Conservation (phyloP, 2,888 invertebrate genomes). For the Pseudococcus longispinus region DNA sequence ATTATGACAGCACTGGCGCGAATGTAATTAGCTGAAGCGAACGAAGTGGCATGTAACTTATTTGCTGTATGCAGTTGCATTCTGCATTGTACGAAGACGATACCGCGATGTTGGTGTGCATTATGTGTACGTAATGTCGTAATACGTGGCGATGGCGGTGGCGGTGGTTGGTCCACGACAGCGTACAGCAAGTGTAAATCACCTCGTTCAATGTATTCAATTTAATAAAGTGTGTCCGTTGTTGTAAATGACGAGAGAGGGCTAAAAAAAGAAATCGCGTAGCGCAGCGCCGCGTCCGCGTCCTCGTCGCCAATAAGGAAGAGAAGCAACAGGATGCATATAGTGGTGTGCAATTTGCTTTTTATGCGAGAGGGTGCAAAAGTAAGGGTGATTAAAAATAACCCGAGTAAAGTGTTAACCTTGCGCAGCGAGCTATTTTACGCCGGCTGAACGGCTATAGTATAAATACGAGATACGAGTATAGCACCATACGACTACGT, state of each 20-base stretch:
- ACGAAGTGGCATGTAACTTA: not conserved
- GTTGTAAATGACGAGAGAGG: not conserved
- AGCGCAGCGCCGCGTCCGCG: not conserved
- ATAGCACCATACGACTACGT: no score
- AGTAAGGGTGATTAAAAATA: conserved; percentile 55
- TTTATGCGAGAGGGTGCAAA: conserved; percentile 47
- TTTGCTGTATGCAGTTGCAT: not conserved
- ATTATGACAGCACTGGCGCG: not conserved
- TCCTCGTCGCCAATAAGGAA: conserved; percentile 10
- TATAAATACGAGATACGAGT: no score
- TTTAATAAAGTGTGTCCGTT: conserved; percentile 51
- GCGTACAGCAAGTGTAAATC: conserved; percentile 34
- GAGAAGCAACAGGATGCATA: conserved; percentile 53
- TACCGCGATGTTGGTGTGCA: not conserved
- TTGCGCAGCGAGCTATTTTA: conserved; percentile 38
- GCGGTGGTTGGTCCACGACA: not conserved
- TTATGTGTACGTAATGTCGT: not conserved
- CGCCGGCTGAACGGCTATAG: not conserved
- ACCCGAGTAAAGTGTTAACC: conserved; percentile 47
- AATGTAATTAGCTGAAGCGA: not conserved
- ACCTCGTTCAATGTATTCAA: conserved; percentile 48
- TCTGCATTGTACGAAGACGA: not conserved
- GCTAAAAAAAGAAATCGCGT: conserved; percentile 5
- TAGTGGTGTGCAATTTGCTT: conserved; percentile 44
- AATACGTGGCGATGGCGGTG: not conserved